A percentile compares a stretch with the other conserved stretches of the same genome.
These are phyloP conservation scores for Phortica magna DNA, from an alignment of 2,888 invertebrate genomes.

Conservation along the genomic window DNA sequence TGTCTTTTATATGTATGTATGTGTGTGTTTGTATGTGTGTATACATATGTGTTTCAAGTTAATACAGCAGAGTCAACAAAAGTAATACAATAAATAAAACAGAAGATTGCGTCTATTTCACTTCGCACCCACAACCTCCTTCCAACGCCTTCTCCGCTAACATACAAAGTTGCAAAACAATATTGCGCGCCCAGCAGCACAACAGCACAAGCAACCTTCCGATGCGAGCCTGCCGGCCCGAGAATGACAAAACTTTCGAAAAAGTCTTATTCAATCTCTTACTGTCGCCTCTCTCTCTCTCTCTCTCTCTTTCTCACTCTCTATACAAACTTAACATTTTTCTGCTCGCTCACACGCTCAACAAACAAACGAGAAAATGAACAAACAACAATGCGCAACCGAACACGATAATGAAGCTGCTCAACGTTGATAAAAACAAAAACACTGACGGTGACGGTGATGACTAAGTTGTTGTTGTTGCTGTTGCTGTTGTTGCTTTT, in stretches of 20 bases:
- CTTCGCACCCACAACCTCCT: background rate
- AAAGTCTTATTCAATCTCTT: background rate
- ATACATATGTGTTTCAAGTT: background rate
- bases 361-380: conserved; percentile 3
- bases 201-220: background rate
- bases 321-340: background rate
- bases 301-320: background rate
- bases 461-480: conserved; percentile 9
- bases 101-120: background rate
- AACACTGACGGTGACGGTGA: background rate
- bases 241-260: too few relatives aligned
- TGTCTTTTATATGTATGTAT: conserved; percentile 4
- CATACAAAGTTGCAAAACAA: background rate
- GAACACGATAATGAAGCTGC: conserved; percentile 8
- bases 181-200: background rate
- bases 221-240: too few relatives aligned
- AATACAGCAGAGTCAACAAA: background rate
- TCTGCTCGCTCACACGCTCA: background rate
- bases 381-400: conserved; percentile 20
- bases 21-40: background rate
- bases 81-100: background rate
- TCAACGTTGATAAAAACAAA: background rate
- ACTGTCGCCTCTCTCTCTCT: background rate
- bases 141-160: too few relatives aligned
- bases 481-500: conserved; percentile 5